A percentile compares a stretch with the other conserved stretches of the same genome.
These are phyloP conservation scores for Calidris pygmaea DNA, from an alignment of 2,113 vertebrate species.

Conservation along the genomic window DNA sequence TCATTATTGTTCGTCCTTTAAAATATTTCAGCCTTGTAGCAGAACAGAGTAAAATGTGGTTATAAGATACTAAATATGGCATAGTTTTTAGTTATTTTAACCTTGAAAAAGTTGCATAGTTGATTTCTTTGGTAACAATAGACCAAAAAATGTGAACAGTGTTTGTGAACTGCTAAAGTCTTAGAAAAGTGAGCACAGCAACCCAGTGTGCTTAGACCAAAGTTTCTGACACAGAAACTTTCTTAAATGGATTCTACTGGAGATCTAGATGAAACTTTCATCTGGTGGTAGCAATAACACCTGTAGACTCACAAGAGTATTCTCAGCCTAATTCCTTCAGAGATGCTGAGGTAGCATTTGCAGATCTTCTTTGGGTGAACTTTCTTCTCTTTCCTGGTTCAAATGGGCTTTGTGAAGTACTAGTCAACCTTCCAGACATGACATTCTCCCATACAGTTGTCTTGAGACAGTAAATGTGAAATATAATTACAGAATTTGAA, in stretches of 20 bases:
- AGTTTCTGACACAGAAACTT: background rate
- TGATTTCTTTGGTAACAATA: background rate
- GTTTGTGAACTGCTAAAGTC: background rate
- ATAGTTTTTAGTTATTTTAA: background rate
- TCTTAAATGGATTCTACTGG: background rate
- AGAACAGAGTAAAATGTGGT: background rate
- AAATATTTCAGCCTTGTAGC: background rate
- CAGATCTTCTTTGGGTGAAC: background rate
- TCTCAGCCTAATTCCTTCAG: background rate
- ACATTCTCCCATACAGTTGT: background rate
- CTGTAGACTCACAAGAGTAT: background rate
- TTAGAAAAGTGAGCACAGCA: background rate
- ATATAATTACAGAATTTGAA: background rate
- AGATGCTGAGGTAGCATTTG: background rate
- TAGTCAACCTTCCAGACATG: background rate
- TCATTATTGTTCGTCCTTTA: background rate
- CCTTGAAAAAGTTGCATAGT: background rate
- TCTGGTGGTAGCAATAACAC: background rate
- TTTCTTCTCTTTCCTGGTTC: background rate
- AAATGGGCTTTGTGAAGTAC: background rate
- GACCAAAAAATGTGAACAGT: background rate
- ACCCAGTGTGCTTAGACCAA: background rate
- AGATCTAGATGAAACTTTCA: background rate
- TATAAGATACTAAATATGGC: background rate
- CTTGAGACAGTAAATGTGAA: background rate